phyloP scores from a whole-genome alignment of 2,797 vertebrate species.

The Psittacula derbiana region DNA sequence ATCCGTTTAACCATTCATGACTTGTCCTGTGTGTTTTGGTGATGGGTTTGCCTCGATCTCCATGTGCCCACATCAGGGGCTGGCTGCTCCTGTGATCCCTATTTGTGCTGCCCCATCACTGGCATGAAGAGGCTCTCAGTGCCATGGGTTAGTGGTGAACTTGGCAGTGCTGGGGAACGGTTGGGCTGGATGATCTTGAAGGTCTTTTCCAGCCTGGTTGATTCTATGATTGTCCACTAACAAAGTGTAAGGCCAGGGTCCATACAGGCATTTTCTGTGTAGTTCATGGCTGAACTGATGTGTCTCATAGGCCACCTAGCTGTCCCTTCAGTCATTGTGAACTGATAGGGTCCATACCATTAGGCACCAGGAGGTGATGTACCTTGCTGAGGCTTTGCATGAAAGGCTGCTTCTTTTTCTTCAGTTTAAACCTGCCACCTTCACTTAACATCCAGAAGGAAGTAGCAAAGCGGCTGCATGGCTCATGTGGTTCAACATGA shows the following conservation, averaged over 20 bases:
- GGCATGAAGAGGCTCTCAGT: neutral
- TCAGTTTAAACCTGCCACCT: neutral
- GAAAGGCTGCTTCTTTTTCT: neutral
- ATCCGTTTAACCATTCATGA: rapidly evolving
- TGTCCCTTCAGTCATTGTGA: neutral
- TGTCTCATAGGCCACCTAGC: rapidly evolving
- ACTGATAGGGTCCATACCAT: neutral
- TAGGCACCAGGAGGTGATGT: rapidly evolving
- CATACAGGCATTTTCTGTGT: neutral
- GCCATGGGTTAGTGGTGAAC: neutral
- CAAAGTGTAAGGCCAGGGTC: neutral
- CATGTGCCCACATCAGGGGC: neutral
- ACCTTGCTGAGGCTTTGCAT: neutral
- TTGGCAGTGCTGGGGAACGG: neutral
- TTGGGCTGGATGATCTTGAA: neutral
- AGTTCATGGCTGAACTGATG: neutral
- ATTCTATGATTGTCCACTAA: neutral
- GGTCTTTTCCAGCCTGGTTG: neutral
- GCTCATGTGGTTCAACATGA: neutral
- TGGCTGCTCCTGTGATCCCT: rapidly evolving
- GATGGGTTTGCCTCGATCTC: neutral
- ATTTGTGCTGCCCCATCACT: neutral
- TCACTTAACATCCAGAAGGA: neutral
- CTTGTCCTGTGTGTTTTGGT: neutral
- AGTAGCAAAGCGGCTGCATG: neutral